Evolutionary conservation across 2,113 vertebrate species (phyloP), one percentile per base, ranked within the genome.

Genomic region (Archilochus colubris): DNA sequence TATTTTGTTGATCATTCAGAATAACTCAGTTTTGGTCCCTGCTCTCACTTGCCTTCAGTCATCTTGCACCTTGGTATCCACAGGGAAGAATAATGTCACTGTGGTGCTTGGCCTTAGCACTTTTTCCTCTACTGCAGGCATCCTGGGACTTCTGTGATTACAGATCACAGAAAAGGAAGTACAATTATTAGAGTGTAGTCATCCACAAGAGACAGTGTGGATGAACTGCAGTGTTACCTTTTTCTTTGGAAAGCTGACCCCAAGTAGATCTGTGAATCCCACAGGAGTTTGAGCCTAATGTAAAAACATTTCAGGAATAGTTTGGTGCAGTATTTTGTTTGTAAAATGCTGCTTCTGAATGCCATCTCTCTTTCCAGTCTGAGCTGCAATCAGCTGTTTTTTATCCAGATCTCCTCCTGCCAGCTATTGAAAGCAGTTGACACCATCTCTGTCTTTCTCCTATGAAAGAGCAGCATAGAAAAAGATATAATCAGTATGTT

Each of bases 361-460:
- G 63, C 53, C n/a, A 48, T 83, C 89, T 80, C 33, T 94, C 70
- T 59, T 76, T 85, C 33, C 15, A 95, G 31, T 87, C 67, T 77
- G 82, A 80, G 59, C 31, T 81, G 25, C 31, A 74, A 86, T 51
- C 81, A 94, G 55, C 75, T 97, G 93, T 25, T 96, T 89, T 94
- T 88, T 57, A 91, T 95, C 91, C 94, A 97, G 77, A 17, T 69
- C 68, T 40, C 22, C 61, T 87, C 87, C 92, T 93, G 93, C 89
- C 91, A 96, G 73, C 59, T 74, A 67, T 40, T 93, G 75, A 91
- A 53, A 89, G 79, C 23, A 89, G 46, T 93, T 96, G 95, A 87
- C 94, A 95, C 22, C 23, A 57, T 88, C 82, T 78, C 80, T 88
- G 91, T 96, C 90, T 96, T 64, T 84, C 77, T 89, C 87, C 64